Evolutionary conservation across 2,888 invertebrate species (phyloP), one percentile per base, ranked within the genome.

Genomic region (Azorinus chamasolen): DNA sequence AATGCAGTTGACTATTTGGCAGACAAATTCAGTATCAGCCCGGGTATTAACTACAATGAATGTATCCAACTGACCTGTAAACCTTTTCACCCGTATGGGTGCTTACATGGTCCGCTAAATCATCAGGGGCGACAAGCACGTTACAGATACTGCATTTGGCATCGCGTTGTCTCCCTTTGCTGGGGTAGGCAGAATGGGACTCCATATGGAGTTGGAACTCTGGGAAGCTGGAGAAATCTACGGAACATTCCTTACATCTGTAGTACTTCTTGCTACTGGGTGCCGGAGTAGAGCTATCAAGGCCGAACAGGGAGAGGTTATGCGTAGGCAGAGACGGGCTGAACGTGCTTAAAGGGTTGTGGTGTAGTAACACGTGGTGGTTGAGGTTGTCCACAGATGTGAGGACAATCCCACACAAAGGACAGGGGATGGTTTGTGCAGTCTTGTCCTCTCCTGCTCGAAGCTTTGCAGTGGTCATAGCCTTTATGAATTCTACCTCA

Each of bases 401-500:
- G 2, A 68, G 54, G 3, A 45, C 20, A 18, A 46, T 18, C 0
- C 51, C 39, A 45, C 68, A 68, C 1, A 68, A 18, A n/a, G 68
- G 68, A 24, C 68, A 68, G 5, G 37, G 10, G 27, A 59, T 45
- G 16, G 43, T 48, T 14, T 61, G 59, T 0, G 18, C 12, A 0
- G 22, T 20, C 24, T 14, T 32, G 12, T 25, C 37, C 16, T 59
- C 48, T 10, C 20, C 55, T 10, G 57, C 48, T 41, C 20, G 24
- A 32, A 50, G 18, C n/a, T 61, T 68, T 1, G 68, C 61, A 8
- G 59, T 46, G 12, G 68, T 68, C 68, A 68, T 59, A 3, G 61
- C 59, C 53, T 68, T 68, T 8, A 68, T 61, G 41, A 61, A 68
- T 22, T 66, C 66, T 16, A 66, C 66, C 24, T 66, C 66, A 3